These are phyloP conservation scores for Onychostruthus taczanowskii DNA, from an alignment of 2,113 vertebrate genomes.

Conservation along the genomic window DNA sequence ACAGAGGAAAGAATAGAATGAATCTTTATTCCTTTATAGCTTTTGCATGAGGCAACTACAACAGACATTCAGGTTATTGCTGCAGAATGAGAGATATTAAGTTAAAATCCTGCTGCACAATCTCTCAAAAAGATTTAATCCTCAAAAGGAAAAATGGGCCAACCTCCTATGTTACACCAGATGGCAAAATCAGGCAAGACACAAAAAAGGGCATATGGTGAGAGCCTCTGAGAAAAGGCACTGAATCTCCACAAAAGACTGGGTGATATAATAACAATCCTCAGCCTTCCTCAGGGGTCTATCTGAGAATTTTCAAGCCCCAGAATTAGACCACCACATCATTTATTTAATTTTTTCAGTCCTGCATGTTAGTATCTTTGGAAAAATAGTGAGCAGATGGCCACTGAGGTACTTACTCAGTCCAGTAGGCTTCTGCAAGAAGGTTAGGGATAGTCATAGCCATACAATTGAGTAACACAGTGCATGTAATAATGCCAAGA, in stretches of 20 bases:
- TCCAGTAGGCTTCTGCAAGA: constrained; percentile 19
- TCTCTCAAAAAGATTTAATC: not conserved
- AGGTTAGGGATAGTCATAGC: constrained; percentile 83
- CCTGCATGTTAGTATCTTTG: not conserved
- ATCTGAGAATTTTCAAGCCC: not conserved
- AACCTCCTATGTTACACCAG: not conserved
- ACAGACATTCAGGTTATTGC: not conserved
- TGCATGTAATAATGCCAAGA: constrained; percentile 87
- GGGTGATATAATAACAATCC: not conserved
- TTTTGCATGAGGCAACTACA: not conserved
- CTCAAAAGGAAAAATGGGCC: not conserved
- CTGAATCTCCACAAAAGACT: not conserved
- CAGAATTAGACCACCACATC: not conserved
- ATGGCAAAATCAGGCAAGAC: not conserved
- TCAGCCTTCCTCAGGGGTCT: not conserved
- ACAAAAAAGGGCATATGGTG: not conserved
- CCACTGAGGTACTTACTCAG: constrained; percentile 84
- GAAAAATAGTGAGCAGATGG: not conserved
- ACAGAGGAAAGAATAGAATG: not conserved
- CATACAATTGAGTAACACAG: constrained; percentile 90
- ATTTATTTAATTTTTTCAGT: not conserved
- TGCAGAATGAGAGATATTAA: not conserved
- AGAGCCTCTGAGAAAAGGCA: not conserved
- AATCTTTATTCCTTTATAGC: not conserved
- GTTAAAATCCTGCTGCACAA: not conserved